phyloP scores from a whole-genome alignment of 1,140 invertebrate species.

The Drosophila athabasca region DNA sequence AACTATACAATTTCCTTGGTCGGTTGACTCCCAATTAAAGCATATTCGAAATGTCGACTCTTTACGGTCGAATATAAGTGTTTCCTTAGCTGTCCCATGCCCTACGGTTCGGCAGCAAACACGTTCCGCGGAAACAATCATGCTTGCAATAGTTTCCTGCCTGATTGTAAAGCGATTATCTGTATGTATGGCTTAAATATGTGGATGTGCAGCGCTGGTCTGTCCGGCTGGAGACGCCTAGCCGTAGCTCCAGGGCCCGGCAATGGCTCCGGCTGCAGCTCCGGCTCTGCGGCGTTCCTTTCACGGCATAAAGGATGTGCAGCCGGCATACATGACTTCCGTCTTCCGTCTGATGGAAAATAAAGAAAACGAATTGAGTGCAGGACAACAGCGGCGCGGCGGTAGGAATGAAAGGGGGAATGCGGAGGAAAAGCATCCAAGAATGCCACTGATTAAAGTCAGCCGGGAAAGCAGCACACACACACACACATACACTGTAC shows the following conservation, averaged over 20 bases:
- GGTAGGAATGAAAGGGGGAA: constrained; percentile 3
- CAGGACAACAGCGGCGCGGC: constrained; percentile 55
- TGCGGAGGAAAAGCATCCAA: constrained; percentile 38
- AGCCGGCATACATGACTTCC: constrained; percentile 76
- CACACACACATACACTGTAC: constrained; percentile 10
- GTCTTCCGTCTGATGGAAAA: constrained; percentile 71
- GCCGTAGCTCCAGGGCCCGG: constrained; percentile 6
- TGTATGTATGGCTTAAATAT: constrained; percentile 62
- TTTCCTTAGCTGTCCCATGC: constrained; percentile 6
- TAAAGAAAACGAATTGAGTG: constrained; percentile 79
- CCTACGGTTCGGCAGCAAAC: constrained; percentile 54
- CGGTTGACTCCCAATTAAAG: too few species aligned
- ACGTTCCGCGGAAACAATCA: constrained; percentile 79
- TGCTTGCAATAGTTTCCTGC: constrained; percentile 80
- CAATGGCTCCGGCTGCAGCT: constrained; percentile 14
- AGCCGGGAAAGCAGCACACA: constrained; percentile 17
- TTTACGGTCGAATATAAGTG: constrained; percentile 9
- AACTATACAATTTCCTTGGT: not conserved
- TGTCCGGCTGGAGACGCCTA: constrained; percentile 28
- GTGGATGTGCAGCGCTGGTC: constrained; percentile 27
- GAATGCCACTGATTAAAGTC: constrained; percentile 79
- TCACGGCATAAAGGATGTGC: constrained; percentile 64
- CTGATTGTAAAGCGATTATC: constrained; percentile 79
- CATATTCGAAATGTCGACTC: not conserved
- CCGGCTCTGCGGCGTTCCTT: constrained; percentile 37